A percentile compares a stretch with the other conserved stretches of the same genome.
Evolutionary conservation across 2,888 invertebrate species (phyloP).

Genomic region (Petrolisthes cinctipes): DNA sequence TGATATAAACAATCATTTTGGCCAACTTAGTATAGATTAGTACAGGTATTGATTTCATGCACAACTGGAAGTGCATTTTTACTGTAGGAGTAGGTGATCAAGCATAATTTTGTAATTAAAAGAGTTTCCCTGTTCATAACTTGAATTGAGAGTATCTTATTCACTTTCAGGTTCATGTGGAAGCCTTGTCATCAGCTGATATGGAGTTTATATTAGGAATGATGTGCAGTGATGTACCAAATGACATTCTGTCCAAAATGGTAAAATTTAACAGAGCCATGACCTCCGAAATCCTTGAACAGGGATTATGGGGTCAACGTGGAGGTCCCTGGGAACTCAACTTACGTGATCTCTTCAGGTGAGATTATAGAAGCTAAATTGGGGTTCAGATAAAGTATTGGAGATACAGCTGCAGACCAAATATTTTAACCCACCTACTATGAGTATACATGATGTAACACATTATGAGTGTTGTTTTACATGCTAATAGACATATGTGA

Average conservation of each 20-base stretch:
- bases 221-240: constrained; percentile 77
- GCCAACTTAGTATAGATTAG: neutral
- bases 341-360: constrained; percentile 91
- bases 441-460: too few species aligned
- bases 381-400: too few species aligned
- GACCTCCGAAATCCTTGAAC: constrained; percentile 76
- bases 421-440: too few species aligned
- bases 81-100: too few species aligned
- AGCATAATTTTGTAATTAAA: too few species aligned
- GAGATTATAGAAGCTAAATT: constrained; percentile 69
- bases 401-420: neutral
- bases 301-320: constrained; percentile 80
- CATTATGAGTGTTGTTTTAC: too few species aligned
- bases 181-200: constrained; percentile 77
- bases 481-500: too few species aligned
- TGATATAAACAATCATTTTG: too few species aligned
- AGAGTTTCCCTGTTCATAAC: too few species aligned
- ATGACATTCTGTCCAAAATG: constrained; percentile 78
- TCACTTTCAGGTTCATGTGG: constrained; percentile 74
- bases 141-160: too few species aligned
- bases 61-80: too few species aligned
- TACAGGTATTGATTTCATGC: too few species aligned
- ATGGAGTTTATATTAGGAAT: constrained; percentile 76
- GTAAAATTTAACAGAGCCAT: constrained; percentile 83
- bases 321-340: constrained; percentile 98